Evolutionary conservation across 2,113 vertebrate genomes (phyloP).

Genomic region (Protomyctophum bolini): DNA sequence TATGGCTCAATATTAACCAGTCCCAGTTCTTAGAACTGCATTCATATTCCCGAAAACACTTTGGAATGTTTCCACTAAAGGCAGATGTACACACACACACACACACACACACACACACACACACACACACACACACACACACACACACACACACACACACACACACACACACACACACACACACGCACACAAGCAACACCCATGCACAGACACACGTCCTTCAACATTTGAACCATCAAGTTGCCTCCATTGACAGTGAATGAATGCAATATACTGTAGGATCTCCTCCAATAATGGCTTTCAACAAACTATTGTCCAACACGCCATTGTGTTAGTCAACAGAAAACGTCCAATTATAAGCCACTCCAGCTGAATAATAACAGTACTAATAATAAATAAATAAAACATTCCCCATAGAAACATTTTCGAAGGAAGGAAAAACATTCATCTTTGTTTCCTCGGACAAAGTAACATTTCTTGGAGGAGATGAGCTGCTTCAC

Average conservation of each 20-base stretch:
- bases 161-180: too few relatives aligned
- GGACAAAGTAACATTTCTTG: constrained; percentile 45
- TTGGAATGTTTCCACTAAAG: constrained; percentile 10
- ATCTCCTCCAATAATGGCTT: constrained; percentile 28
- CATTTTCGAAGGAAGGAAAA: constrained; percentile 44
- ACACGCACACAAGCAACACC: too few relatives aligned
- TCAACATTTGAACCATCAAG: constrained; percentile 9
- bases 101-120: not conserved
- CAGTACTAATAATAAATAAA: constrained; percentile 5
- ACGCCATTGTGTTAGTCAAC: constrained; percentile 7
- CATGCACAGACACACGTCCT: constrained; percentile 23
- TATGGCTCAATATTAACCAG: not conserved
- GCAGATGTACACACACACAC: constrained; percentile 7
- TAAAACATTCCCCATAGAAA: constrained; percentile 27
- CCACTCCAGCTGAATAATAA: constrained; percentile 25
- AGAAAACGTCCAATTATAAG: constrained; percentile 44
- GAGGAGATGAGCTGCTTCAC: constrained; percentile 36
- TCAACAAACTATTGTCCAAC: constrained; percentile 55
- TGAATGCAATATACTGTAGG: constrained; percentile 42
- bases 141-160: too few relatives aligned
- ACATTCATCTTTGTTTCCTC: constrained; percentile 15
- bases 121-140: not conserved
- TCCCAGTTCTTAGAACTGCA: too few relatives aligned
- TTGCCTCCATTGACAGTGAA: constrained; percentile 16
- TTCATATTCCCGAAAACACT: not conserved